A percentile compares a stretch with the other conserved stretches of the same genome.
Conservation (phyloP, 2,888 invertebrate species). For the Tachina grossa region DNA sequence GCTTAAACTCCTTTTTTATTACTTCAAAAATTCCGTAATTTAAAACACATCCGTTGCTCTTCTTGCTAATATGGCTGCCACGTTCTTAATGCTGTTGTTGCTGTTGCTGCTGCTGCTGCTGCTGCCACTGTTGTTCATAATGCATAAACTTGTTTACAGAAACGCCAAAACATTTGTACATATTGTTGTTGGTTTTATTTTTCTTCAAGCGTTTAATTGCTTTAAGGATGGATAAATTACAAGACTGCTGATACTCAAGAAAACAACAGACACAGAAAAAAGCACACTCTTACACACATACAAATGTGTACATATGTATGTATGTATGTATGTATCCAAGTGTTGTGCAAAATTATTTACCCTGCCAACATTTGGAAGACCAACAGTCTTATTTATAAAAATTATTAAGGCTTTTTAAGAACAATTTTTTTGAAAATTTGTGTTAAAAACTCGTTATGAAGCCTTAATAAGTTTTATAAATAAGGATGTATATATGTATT, state of each 20-base stretch:
- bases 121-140: slow-evolving; percentile 44
- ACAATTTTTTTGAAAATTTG: too few relatives aligned
- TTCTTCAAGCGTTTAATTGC: slow-evolving; percentile 67
- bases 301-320: background rate
- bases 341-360: slow-evolving; percentile 50
- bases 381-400: too few relatives aligned
- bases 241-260: slow-evolving; percentile 63
- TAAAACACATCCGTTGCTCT: slow-evolving; percentile 56
- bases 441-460: too few relatives aligned
- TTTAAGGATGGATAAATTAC: slow-evolving; percentile 71
- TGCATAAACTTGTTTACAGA: slow-evolving; percentile 68
- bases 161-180: slow-evolving; percentile 57
- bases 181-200: slow-evolving; percentile 37
- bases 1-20: slow-evolving; percentile 46
- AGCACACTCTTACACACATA: background rate
- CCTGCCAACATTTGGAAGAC: too few relatives aligned
- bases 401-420: too few relatives aligned
- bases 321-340: background rate
- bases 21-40: slow-evolving; percentile 31
- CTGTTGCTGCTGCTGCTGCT: slow-evolving; percentile 18
- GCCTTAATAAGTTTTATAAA: too few relatives aligned
- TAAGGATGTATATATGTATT: too few relatives aligned
- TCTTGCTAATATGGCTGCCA: slow-evolving; percentile 8
- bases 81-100: slow-evolving; percentile 24
- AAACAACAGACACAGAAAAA: slow-evolving; percentile 37